Conservation (phyloP, 2,888 invertebrate species). For the Cetonia aurata region DNA sequence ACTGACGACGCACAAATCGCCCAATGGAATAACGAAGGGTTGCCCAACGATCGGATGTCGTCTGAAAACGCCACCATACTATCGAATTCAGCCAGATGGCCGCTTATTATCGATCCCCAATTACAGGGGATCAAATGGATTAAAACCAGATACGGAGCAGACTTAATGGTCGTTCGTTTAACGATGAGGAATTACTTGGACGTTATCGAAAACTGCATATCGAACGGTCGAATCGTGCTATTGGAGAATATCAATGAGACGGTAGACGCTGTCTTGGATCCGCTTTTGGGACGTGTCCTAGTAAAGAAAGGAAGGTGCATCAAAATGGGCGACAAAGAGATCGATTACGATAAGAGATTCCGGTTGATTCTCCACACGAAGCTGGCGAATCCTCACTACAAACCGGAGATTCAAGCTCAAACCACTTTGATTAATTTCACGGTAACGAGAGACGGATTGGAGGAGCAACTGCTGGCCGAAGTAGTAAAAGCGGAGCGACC, state of each 20-base stretch:
- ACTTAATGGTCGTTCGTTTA: conserved; percentile 81
- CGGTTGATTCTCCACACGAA: conserved; percentile 91
- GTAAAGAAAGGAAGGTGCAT: conserved; percentile 87
- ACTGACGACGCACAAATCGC: conserved; percentile 95
- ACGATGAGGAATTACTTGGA: conserved; percentile 88
- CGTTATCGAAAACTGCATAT: conserved; percentile 75
- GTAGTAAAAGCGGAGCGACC: conserved; percentile 95
- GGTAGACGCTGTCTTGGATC: conserved; percentile 92
- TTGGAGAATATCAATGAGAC: conserved; percentile 92
- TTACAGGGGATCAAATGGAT: conserved; percentile 95
- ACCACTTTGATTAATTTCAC: conserved; percentile 96
- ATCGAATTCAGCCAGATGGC: conserved; percentile 91
- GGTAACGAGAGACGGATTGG: conserved; percentile 91
- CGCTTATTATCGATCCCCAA: conserved; percentile 95
- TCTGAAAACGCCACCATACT: conserved; percentile 95
- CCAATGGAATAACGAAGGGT: conserved; percentile 93
- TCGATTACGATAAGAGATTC: conserved; percentile 88
- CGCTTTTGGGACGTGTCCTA: conserved; percentile 87
- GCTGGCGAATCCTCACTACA: conserved; percentile 95
- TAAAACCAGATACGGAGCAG: conserved; percentile 84
- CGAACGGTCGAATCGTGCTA: conserved; percentile 81
- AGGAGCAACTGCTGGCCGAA: conserved; percentile 93
- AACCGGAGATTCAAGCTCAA: conserved; percentile 97
- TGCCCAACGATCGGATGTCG: conserved; percentile 94
- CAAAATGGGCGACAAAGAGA: conserved; percentile 92